Evolutionary conservation across 2,888 invertebrate species (phyloP).

Genomic region (Tromatobia lineatoria): DNA sequence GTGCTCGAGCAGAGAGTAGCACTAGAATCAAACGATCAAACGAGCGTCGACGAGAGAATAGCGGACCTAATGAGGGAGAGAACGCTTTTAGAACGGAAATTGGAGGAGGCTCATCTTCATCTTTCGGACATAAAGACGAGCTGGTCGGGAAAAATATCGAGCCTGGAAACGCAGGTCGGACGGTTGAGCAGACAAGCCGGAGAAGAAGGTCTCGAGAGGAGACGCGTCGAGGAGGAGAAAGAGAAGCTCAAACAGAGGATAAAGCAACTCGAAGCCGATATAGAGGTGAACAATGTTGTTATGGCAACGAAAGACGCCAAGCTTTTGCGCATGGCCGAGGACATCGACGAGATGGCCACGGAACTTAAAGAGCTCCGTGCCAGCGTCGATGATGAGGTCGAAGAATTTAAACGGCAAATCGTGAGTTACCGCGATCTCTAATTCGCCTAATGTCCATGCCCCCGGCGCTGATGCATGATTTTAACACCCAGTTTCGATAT

Average conservation of each 20-base stretch:
- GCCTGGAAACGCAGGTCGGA: conserved; percentile 95
- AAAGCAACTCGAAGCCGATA: conserved; percentile 88
- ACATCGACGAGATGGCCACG: conserved; percentile 91
- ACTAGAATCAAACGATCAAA: conserved; percentile 84
- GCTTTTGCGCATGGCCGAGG: conserved; percentile 90
- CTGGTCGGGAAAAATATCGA: conserved; percentile 96
- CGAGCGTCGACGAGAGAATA: conserved; percentile 87
- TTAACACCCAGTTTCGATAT: not conserved
- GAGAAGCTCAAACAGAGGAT: conserved; percentile 89
- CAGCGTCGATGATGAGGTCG: conserved; percentile 84
- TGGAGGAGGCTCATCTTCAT: conserved; percentile 95
- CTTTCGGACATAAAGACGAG: conserved; percentile 95
- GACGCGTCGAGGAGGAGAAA: conserved; percentile 90
- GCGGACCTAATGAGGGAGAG: conserved; percentile 88
- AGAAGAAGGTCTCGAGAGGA: conserved; percentile 93
- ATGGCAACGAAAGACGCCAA: conserved; percentile 90
- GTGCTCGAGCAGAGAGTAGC: conserved; percentile 85
- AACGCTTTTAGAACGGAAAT: conserved; percentile 90
- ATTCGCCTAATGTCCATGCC: conserved; percentile 40
- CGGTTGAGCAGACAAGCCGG: conserved; percentile 93
- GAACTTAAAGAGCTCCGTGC: conserved; percentile 87
- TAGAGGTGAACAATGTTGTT: conserved; percentile 89
- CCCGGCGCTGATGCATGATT: conserved; percentile 34
- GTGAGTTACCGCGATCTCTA: conserved; percentile 84
- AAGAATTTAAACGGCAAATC: conserved; percentile 84